Conservation (phyloP, 2,888 invertebrate species). For the Troides helena region DNA sequence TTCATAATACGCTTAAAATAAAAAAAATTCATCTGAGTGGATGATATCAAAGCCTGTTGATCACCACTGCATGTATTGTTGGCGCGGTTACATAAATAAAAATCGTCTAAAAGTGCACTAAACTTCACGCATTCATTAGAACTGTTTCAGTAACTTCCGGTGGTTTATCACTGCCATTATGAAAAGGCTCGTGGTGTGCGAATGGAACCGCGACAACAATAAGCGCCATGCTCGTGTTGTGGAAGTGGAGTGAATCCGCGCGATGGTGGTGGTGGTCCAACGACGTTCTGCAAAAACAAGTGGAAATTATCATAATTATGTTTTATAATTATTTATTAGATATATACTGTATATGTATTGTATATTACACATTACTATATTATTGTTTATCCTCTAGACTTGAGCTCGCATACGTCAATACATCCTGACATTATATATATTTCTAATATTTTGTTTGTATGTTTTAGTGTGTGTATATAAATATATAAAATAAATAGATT, state of each 20-base stretch:
- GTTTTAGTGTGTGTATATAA: too few relatives aligned
- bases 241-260: conserved; percentile 5
- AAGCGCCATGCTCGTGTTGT: conserved; percentile 1
- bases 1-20: conserved; percentile 18
- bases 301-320: too few relatives aligned
- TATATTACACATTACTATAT: too few relatives aligned
- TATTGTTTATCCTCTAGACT: too few relatives aligned
- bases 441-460: too few relatives aligned
- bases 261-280: not conserved
- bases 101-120: not conserved
- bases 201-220: conserved; percentile 10
- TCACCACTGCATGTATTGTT: conserved; percentile 30
- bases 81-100: conserved; percentile 18
- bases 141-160: not conserved
- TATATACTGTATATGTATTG: too few relatives aligned
- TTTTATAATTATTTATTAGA: too few relatives aligned
- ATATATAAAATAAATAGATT: too few relatives aligned
- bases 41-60: conserved; percentile 28
- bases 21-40: conserved; percentile 3
- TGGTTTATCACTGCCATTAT: not conserved
- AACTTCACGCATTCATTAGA: not conserved
- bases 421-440: too few relatives aligned
- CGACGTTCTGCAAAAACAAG: not conserved
- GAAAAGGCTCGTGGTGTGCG: not conserved
- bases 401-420: too few relatives aligned